phyloP scores from a whole-genome alignment of 2,113 vertebrate species.

The Dicentrarchus labrax region DNA sequence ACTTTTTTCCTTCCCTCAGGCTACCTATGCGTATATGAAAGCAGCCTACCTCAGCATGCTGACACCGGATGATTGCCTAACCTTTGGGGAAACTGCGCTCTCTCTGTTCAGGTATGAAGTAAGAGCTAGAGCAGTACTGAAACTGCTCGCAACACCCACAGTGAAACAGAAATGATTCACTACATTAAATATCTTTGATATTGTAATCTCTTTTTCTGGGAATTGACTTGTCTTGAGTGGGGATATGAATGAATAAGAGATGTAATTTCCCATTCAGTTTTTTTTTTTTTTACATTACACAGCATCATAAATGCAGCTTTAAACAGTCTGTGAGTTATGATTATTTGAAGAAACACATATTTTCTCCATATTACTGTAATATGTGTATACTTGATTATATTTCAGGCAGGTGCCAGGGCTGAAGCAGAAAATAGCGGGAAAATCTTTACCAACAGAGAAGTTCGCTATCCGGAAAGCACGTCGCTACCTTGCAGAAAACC shows the following conservation, averaged over 20 bases:
- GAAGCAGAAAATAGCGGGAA: slow-evolving; percentile 99
- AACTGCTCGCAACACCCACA: slow-evolving; percentile 9
- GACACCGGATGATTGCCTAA: slow-evolving; percentile 90
- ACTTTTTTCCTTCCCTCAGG: slow-evolving; percentile 80
- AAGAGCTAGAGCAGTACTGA: neutral
- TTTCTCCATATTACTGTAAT: neutral
- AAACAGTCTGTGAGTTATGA: neutral
- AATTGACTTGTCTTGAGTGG: neutral
- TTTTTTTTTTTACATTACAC: no score
- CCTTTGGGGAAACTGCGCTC: slow-evolving; percentile 91
- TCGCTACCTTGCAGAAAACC: slow-evolving; percentile 90
- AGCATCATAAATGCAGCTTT: neutral
- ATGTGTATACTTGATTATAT: slow-evolving; percentile 9
- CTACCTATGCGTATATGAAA: slow-evolving; percentile 98
- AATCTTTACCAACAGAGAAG: slow-evolving; percentile 98
- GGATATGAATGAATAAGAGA: neutral
- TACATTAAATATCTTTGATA: neutral
- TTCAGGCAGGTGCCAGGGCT: slow-evolving; percentile 92
- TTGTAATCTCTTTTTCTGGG: neutral
- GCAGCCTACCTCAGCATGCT: slow-evolving; percentile 98
- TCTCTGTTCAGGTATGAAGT: slow-evolving; percentile 91
- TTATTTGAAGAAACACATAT: neutral
- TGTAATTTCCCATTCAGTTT: neutral
- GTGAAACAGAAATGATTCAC: slow-evolving; percentile 39
- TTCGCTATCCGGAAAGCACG: slow-evolving; percentile 97